These are phyloP conservation scores for Aphis craccivora DNA, from an alignment of 1,140 invertebrate genomes.

Conservation along the genomic window DNA sequence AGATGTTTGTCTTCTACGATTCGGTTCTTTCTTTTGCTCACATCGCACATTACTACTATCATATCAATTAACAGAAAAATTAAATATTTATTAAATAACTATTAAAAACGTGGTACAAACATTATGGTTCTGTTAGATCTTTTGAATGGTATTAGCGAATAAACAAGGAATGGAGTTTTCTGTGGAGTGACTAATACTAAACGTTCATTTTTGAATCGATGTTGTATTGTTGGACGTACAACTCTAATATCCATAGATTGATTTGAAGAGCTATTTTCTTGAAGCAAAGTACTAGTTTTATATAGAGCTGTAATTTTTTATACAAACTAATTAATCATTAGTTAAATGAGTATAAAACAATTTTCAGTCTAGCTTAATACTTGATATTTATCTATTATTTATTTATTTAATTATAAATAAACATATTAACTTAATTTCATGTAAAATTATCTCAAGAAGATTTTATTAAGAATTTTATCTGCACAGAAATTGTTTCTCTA, in stretches of 20 bases:
- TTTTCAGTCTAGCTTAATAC: not conserved
- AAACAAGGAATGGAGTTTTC: slow-evolving; percentile 59
- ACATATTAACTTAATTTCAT: not conserved
- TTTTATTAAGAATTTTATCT: not conserved
- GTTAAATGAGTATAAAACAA: not conserved
- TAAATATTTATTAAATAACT: not conserved
- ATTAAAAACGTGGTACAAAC: slow-evolving; percentile 9
- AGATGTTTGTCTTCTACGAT: slow-evolving; percentile 80
- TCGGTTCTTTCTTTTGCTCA: slow-evolving; percentile 71
- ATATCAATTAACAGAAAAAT: not conserved
- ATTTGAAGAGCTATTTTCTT: slow-evolving; percentile 44
- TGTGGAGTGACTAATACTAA: slow-evolving; percentile 51
- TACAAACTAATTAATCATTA: slow-evolving; percentile 53
- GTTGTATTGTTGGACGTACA: slow-evolving; percentile 36
- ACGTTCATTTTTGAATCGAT: slow-evolving; percentile 49
- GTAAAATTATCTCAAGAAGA: not conserved
- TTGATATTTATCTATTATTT: not conserved
- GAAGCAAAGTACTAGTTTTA: slow-evolving; percentile 57
- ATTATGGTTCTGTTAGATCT: slow-evolving; percentile 42
- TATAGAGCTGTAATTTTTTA: slow-evolving; percentile 62
- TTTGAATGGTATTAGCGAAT: slow-evolving; percentile 58
- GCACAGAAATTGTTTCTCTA: not conserved
- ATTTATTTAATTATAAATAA: not conserved
- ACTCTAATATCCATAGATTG: slow-evolving; percentile 48
- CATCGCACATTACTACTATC: slow-evolving; percentile 31